Base-by-base conservation (phyloP, 2,113 vertebrate genomes). In the Ahaetulla prasina region DNA sequence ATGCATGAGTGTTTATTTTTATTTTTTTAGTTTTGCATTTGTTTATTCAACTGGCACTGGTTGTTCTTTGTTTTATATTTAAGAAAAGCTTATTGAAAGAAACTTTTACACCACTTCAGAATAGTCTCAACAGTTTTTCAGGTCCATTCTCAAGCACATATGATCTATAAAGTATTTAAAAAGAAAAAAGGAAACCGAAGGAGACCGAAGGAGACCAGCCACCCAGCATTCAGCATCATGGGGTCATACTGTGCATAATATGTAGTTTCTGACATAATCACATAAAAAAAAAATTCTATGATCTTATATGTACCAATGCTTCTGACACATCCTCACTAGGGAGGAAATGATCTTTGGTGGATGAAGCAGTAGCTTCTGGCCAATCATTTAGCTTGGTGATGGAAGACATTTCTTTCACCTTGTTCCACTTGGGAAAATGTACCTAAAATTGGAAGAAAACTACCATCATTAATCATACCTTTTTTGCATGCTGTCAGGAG, bases 401-500 rank as follows among this genome's bases (percentile, higher is more conserved):
- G 74, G 93, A 91, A 91, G 27, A 87, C 91, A 14, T 30, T 57
- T 49, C 89, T 95, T 95, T 94, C 54, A 84, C 91, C 92, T 84
- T 60, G 60, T 87, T 80, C 54, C 91, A 89, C 93, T 53, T 90
- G 63, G 84, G 54, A 89, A 92, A 92, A 94, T 92, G 80, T 87
- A 55, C 52, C 68, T 93, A 95, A 87, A 74, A 43, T 91, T 89
- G 95, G 87, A 93, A 94, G 90, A 93, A 54, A 84, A 92, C 4
- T 87, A 90, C 90, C 88, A 93, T 68, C 91, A 94, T 95, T 95
- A 94, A 95, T 96, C 89, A 95, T 45, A 85, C 18, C 47, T 95
- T 93, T 88, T 60, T 88, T 94, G 10, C 3, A n/a, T 39, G 53
- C 53, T 92, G 92, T 94, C 91, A 91, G 92, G 92, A 95, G 84